Evolutionary conservation across 2,113 vertebrate genomes (phyloP), one percentile per base, ranked within the genome.

Genomic region (Todiramphus chloris): DNA sequence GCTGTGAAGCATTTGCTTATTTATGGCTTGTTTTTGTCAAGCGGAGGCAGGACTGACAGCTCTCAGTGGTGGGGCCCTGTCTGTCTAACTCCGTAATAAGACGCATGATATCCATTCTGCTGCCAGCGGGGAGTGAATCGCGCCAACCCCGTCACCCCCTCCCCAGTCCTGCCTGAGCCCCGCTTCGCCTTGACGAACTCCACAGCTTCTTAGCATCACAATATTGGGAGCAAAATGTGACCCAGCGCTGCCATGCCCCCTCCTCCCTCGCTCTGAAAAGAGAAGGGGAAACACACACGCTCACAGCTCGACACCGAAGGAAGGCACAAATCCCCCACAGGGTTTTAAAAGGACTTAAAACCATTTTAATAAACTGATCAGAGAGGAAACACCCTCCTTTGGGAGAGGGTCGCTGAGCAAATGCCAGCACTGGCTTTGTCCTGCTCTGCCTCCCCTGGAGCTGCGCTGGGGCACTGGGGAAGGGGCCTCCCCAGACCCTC

Each of bases 51-150:
- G 97, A 96, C 94, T 96, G 97, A 97, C 96, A 97, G 97, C 95
- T 97, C 97, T 93, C 93, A 92, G 97, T 77, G 95, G 96, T 96
- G 92, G 97, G 95, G 95, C 95, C 95, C 94, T 97, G 93, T 93
- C 91, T 96, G 95, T 91, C 96, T 96, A 96, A 96, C 95, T 96
- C 96, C 6, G 90, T 97, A 97, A 98, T 97, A 97, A 97, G 96
- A 92, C 95, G 84, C 97, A 96, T 97, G 96, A 98, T 97, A 97
- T 97, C 96, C 96, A 95, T 96, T 93, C 93, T 96, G 96, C 97
- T 96, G 94, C 97, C 95, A 96, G 95, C 94, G 9, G 94, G 93
- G 95, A 95, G 96, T 95, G 97, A 95, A 96, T 92, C 89, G 78
- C 78, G 7, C 89, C 90, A 85, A 67, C 75, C 80, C 93, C 18